Evolutionary conservation across 2,797 vertebrate species (phyloP).

Genomic region (Orientallactaga sibirica): DNA sequence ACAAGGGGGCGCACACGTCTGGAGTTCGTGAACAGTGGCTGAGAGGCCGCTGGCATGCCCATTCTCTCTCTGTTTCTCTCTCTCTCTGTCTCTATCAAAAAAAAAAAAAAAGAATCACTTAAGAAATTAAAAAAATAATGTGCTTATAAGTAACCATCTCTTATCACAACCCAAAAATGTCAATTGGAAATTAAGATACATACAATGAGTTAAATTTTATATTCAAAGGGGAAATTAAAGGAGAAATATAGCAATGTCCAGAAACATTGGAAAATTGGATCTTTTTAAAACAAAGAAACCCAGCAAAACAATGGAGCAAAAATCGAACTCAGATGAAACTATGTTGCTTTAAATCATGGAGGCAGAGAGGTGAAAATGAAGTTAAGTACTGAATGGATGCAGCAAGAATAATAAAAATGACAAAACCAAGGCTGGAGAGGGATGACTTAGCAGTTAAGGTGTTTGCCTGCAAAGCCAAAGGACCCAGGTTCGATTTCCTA

Average conservation of each 20-base stretch:
- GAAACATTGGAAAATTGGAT: not conserved
- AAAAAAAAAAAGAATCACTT: not conserved
- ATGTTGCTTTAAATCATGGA: not conserved
- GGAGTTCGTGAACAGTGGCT: too few relatives aligned
- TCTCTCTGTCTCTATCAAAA: too few relatives aligned
- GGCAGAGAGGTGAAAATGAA: not conserved
- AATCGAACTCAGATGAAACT: conserved; percentile 37
- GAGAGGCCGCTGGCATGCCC: too few relatives aligned
- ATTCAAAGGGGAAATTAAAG: conserved; percentile 23
- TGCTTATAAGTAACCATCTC: not conserved
- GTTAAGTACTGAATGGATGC: not conserved
- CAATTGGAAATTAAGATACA: conserved; percentile 25
- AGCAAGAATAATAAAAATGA: not conserved
- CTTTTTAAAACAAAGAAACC: not conserved
- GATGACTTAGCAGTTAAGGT: too few relatives aligned
- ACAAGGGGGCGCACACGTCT: too few relatives aligned
- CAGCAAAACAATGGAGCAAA: not conserved
- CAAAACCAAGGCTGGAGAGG: not conserved
- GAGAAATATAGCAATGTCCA: not conserved
- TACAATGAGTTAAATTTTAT: not conserved
- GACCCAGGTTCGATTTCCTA: too few relatives aligned
- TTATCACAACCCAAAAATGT: not conserved
- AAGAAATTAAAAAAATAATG: conserved; percentile 4
- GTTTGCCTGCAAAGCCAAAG: too few relatives aligned
- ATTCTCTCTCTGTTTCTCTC: too few relatives aligned